Conservation (phyloP, 2,888 invertebrate species). For the Ectemnius continuus region DNA sequence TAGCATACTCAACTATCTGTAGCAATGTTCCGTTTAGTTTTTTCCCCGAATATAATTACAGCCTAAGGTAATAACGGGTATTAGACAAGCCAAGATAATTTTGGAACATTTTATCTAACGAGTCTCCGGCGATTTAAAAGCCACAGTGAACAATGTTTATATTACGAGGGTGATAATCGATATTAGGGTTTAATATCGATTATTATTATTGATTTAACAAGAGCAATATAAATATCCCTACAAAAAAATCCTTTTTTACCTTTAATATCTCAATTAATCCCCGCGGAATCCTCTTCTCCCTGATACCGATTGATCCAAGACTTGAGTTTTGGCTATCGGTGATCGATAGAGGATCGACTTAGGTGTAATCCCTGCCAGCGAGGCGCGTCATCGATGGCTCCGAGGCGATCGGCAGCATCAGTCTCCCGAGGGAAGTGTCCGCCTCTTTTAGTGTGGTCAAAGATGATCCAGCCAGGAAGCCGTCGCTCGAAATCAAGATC, state of each 20-base stretch:
- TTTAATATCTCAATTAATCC: background rate
- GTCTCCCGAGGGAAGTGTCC: slow-evolving; percentile 16
- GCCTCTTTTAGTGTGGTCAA: background rate
- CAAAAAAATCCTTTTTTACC: slow-evolving; percentile 18
- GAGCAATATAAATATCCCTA: background rate
- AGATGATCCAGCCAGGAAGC: background rate
- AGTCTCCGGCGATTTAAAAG: too few species aligned
- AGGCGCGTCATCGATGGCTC: slow-evolving; percentile 49
- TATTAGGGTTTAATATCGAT: background rate
- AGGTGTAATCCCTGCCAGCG: slow-evolving; percentile 58
- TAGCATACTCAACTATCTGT: background rate
- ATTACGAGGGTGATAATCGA: too few species aligned
- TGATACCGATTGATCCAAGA: background rate
- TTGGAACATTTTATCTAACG: too few species aligned
- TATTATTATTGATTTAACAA: too few species aligned
- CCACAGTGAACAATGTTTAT: too few species aligned
- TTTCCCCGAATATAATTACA: background rate
- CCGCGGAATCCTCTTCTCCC: background rate
- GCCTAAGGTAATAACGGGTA: too few species aligned
- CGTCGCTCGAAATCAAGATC: background rate
- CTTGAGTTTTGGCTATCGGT: too few species aligned
- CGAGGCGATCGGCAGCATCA: slow-evolving; percentile 56
- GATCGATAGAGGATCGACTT: slow-evolving; percentile 7
- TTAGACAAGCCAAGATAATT: too few species aligned
- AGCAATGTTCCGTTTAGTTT: background rate